Conservation (phyloP, 2,797 vertebrate genomes). For the Xenentodon cancila region DNA sequence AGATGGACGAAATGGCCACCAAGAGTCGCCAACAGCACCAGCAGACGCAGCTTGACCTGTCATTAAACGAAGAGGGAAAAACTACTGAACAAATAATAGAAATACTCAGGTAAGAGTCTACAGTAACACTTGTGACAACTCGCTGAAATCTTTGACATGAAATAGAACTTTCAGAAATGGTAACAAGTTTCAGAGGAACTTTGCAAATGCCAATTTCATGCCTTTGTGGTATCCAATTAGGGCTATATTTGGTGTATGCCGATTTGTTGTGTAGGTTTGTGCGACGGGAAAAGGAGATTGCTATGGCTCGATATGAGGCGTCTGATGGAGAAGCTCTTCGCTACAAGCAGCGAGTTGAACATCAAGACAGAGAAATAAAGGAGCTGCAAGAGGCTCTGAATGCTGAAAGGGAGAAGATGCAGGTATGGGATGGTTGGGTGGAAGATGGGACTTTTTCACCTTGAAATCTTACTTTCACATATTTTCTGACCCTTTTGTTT, state of each 20-base stretch:
- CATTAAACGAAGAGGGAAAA: conserved; percentile 93
- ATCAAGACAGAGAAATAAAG: conserved; percentile 90
- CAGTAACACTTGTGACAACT: neutral
- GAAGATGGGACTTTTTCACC: neutral
- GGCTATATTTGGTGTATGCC: neutral
- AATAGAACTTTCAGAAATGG: neutral
- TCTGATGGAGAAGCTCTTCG: conserved; percentile 91
- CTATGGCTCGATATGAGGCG: conserved; percentile 88
- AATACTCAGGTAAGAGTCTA: conserved; percentile 89
- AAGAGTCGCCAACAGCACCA: conserved; percentile 72
- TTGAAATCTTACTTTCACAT: neutral
- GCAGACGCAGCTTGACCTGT: conserved; percentile 80
- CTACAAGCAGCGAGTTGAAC: conserved; percentile 89
- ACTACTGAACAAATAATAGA: conserved; percentile 94
- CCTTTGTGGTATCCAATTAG: neutral
- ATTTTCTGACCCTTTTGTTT: too few species aligned
- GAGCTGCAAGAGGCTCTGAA: conserved; percentile 90
- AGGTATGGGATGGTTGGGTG: conserved; percentile 46
- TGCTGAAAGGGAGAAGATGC: conserved; percentile 85
- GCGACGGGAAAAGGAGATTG: conserved; percentile 95
- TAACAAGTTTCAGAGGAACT: too few species aligned
- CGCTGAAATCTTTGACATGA: neutral
- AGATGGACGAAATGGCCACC: conserved; percentile 92
- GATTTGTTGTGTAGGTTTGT: conserved; percentile 86
- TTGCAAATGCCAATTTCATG: too few species aligned